A percentile compares a stretch with the other conserved stretches of the same genome.
Evolutionary conservation across 2,113 vertebrate species (phyloP).

Genomic region (Rhea americana): DNA sequence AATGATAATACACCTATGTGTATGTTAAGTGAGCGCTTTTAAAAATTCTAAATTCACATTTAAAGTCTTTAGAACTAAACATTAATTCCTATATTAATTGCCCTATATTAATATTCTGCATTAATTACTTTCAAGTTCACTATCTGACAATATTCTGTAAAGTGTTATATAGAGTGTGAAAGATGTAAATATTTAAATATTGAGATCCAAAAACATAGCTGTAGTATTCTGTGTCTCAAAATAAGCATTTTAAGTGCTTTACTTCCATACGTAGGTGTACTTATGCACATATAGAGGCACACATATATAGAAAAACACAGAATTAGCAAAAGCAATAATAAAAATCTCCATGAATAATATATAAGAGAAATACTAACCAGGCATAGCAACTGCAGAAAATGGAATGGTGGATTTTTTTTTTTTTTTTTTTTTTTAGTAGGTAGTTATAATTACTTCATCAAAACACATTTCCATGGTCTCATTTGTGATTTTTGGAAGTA

Average conservation of each 20-base stretch:
- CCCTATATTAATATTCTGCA: not conserved
- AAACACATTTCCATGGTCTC: not conserved
- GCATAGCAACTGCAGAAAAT: not conserved
- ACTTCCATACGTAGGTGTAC: not conserved
- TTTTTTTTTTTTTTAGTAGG: not conserved
- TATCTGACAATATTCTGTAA: not conserved
- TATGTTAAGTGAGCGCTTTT: not conserved
- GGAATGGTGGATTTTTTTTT: no score
- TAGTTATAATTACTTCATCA: not conserved
- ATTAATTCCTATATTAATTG: not conserved
- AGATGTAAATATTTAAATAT: not conserved
- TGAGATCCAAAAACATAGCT: not conserved
- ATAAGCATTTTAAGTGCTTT: not conserved
- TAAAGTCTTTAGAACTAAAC: not conserved
- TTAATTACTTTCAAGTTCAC: not conserved
- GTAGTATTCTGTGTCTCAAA: not conserved
- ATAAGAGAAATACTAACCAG: not conserved
- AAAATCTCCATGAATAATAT: not conserved
- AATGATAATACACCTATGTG: not conserved
- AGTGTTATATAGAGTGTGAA: not conserved
- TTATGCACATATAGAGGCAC: not conserved
- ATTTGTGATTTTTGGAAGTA: not conserved
- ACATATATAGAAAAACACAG: accelerated
- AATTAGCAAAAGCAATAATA: not conserved
- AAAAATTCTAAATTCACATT: not conserved